A percentile compares a stretch with the other conserved stretches of the same genome.
Conservation (phyloP, 2,888 invertebrate genomes). For the Ypsolopha sequella region DNA sequence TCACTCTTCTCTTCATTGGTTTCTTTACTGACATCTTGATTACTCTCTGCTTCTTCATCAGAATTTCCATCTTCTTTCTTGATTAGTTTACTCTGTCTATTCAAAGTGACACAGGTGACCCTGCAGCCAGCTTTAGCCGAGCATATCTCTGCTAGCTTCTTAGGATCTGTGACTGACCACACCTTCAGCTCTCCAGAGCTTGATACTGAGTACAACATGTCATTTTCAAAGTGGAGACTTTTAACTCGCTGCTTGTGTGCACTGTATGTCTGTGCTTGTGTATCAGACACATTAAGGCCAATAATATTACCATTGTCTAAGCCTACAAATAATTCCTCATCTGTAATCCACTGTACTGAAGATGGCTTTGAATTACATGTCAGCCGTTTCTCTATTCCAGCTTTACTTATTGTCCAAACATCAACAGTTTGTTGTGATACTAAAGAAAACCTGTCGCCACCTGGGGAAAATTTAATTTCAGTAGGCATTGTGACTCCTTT, state of each 20-base stretch:
- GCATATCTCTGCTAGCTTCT: constrained; percentile 62
- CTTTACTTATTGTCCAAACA: constrained; percentile 84
- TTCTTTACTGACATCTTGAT: constrained; percentile 10
- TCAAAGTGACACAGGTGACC: constrained; percentile 78
- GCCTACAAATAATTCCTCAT: constrained; percentile 75
- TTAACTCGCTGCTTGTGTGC: constrained; percentile 79
- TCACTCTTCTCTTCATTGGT: constrained; percentile 23
- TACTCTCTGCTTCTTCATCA: background rate
- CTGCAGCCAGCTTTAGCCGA: constrained; percentile 76
- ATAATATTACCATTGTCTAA: constrained; percentile 80
- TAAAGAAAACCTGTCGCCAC: constrained; percentile 82
- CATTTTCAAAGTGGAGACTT: constrained; percentile 68
- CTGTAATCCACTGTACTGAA: constrained; percentile 76
- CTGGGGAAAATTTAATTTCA: constrained; percentile 79
- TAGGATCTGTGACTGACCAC: constrained; percentile 64
- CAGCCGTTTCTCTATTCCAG: constrained; percentile 77
- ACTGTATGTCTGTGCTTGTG: constrained; percentile 49
- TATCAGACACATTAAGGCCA: constrained; percentile 66
- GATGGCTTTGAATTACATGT: constrained; percentile 78
- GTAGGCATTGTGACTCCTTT: constrained; percentile 67
- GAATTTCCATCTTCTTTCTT: constrained; percentile 42
- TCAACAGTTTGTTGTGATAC: constrained; percentile 80
- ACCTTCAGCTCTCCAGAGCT: constrained; percentile 85
- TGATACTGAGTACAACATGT: constrained; percentile 77
- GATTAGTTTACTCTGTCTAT: constrained; percentile 52